Base-by-base conservation (phyloP, 2,888 invertebrate species). In the Lithosia quadra region DNA sequence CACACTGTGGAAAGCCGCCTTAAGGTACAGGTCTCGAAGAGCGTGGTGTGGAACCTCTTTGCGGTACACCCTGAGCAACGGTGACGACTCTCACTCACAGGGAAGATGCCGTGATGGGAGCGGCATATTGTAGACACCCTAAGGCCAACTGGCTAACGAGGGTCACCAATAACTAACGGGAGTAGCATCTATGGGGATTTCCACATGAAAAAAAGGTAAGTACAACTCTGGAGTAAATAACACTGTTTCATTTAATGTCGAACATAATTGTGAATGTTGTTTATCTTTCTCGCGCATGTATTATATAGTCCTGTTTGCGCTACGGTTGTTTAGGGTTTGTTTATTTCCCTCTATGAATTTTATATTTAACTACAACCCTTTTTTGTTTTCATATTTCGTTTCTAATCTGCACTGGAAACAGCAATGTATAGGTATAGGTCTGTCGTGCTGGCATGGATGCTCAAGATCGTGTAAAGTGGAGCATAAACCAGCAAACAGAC, bases 271-370 rank as follows among this genome's bases (percentile, higher is more conserved):
- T 43, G 65, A 58, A 18, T 33, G 9, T 15, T 59, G 43, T 65
- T 63, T 63, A 55, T 63, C 13, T 55, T 55, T 63, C 63, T 55
- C 49, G 8, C 39, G 28, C 24, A 62, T 36, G 34, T 34, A 63
- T 58, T 64, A 68, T 28, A 62, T 33, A 43, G 24, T 10, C 22
- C 21, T 43, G 36, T 64, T 33, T 63, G n/a, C 53, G 55, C 53
- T 70, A 21, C 73, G 65, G 67, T 75, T 80, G 78, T 74, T 75
- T 71, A 75, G 67, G 70, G 9, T 34, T 55, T 74, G 71, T 78
- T 71, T 72, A 65, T 73, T 76, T 71, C 63, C 57, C 56, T 65
- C 65, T 69, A 66, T 69, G 64, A 71, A 70, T 68, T 63, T 69
- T 67, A 53, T 71, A 56, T 68, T 62, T 11, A 70, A 71, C 68